phyloP scores from a whole-genome alignment of 2,888 invertebrate species.

The Bellardia pandia region DNA sequence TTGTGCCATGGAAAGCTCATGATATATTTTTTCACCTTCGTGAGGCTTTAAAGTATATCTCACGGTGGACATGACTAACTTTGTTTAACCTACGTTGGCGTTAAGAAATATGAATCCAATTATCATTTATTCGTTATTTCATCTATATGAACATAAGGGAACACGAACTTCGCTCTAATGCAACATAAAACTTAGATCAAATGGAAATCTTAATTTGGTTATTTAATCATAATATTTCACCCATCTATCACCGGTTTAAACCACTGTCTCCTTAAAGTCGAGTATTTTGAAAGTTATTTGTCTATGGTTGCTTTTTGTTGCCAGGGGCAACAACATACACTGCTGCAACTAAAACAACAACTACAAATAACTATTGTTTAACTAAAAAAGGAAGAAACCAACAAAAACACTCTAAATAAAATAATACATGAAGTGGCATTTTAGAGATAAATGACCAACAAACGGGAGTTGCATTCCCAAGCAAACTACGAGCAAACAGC shows the following conservation, averaged over 20 bases:
- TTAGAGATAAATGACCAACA: constrained; percentile 60
- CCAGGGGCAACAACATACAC: constrained; percentile 55
- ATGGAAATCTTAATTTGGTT: too few relatives aligned
- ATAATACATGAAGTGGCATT: constrained; percentile 35
- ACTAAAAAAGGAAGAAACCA: neutral
- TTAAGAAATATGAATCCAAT: too few relatives aligned
- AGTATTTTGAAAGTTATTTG: constrained; percentile 43
- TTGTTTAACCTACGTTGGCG: too few relatives aligned
- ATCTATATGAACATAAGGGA: too few relatives aligned
- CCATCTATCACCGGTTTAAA: neutral
- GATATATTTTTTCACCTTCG: too few relatives aligned
- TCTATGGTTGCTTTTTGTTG: constrained; percentile 50
- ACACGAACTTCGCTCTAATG: too few relatives aligned
- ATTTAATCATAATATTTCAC: neutral
- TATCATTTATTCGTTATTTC: too few relatives aligned
- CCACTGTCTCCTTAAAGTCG: constrained; percentile 41
- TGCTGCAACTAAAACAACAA: constrained; percentile 36
- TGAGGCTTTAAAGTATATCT: too few relatives aligned
- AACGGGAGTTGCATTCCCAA: constrained; percentile 41
- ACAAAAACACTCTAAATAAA: neutral
- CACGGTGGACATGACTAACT: too few relatives aligned
- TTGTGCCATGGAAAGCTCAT: too few relatives aligned
- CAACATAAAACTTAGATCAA: too few relatives aligned
- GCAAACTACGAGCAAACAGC: constrained; percentile 31
- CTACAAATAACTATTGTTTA: constrained; percentile 24